Percentiles rank a stretch among this genome's conserved stretches.
phyloP scores from a whole-genome alignment of 2,113 vertebrate species.

The Pituophis catenifer region DNA sequence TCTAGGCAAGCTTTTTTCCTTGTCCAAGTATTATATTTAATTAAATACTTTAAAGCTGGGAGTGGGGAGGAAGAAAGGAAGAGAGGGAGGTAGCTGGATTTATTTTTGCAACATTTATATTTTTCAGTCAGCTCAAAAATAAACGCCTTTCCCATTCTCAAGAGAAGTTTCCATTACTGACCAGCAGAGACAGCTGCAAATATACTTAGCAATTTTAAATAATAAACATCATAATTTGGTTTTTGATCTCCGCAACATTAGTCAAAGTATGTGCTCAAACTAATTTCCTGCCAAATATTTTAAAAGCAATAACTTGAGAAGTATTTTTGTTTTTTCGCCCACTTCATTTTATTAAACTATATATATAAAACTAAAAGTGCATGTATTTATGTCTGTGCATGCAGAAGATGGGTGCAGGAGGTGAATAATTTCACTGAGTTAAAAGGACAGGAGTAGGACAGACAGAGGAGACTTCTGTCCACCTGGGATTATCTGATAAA shows the following conservation, averaged over 20 bases:
- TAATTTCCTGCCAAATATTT: background rate
- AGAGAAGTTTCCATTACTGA: background rate
- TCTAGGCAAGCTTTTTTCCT: background rate
- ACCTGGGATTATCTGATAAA: constrained; percentile 4
- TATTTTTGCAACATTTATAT: constrained; percentile 17
- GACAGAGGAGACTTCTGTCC: background rate
- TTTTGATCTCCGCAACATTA: background rate
- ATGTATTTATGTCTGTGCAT: background rate
- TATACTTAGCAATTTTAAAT: background rate
- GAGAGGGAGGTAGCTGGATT: background rate
- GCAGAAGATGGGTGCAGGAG: background rate
- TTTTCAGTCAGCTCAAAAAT: constrained; percentile 4
- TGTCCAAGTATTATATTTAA: constrained; percentile 5
- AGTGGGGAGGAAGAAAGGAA: background rate
- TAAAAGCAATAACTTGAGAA: background rate
- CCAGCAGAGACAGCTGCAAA: background rate
- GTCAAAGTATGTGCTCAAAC: background rate
- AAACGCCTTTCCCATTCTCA: constrained; percentile 1
- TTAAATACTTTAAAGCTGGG: background rate
- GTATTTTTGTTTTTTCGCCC: background rate
- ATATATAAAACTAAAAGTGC: background rate
- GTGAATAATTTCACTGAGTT: background rate
- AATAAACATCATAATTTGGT: background rate
- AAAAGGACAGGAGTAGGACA: background rate
- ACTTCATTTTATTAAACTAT: background rate